These are phyloP conservation scores for Fistularia tabacaria DNA, from an alignment of 2,797 vertebrate species.

Conservation along the genomic window DNA sequence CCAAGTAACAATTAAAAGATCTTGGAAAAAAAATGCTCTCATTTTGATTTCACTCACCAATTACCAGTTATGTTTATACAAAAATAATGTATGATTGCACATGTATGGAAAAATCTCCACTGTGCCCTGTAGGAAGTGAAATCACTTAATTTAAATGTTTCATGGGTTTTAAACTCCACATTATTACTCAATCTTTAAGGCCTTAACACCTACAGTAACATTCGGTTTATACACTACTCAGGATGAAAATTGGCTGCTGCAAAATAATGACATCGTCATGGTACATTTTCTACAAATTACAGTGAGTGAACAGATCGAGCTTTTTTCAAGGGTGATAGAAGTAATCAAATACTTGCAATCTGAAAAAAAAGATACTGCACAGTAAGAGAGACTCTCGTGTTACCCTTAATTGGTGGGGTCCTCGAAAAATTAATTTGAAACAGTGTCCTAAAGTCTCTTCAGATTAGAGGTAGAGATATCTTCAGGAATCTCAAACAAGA, in stretches of 20 bases:
- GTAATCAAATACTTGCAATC: slow-evolving; percentile 53
- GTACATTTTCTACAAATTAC: slow-evolving; percentile 76
- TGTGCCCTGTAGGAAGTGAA: slow-evolving; percentile 76
- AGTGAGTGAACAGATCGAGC: slow-evolving; percentile 69
- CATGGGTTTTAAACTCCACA: slow-evolving; percentile 79
- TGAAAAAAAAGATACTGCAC: slow-evolving; percentile 31
- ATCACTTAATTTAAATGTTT: slow-evolving; percentile 81
- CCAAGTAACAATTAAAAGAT: slow-evolving; percentile 56
- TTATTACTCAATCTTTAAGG: slow-evolving; percentile 80
- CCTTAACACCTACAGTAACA: slow-evolving; percentile 71
- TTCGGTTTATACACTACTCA: slow-evolving; percentile 66
- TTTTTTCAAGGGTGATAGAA: slow-evolving; percentile 63
- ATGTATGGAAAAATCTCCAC: slow-evolving; percentile 63
- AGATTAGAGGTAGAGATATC: too few relatives aligned
- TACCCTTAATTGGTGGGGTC: slow-evolving; percentile 8
- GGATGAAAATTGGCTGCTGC: slow-evolving; percentile 75
- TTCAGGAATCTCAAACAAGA: too few relatives aligned
- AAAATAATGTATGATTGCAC: slow-evolving; percentile 66
- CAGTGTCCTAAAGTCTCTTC: too few relatives aligned
- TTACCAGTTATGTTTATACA: slow-evolving; percentile 70
- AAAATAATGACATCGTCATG: slow-evolving; percentile 80
- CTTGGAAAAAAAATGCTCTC: slow-evolving; percentile 61
- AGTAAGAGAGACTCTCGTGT: slow-evolving; percentile 25
- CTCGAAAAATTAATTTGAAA: too few relatives aligned
- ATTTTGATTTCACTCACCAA: slow-evolving; percentile 67